Conservation (phyloP, 1,140 invertebrate species). For the Lordiphosa collinella region DNA sequence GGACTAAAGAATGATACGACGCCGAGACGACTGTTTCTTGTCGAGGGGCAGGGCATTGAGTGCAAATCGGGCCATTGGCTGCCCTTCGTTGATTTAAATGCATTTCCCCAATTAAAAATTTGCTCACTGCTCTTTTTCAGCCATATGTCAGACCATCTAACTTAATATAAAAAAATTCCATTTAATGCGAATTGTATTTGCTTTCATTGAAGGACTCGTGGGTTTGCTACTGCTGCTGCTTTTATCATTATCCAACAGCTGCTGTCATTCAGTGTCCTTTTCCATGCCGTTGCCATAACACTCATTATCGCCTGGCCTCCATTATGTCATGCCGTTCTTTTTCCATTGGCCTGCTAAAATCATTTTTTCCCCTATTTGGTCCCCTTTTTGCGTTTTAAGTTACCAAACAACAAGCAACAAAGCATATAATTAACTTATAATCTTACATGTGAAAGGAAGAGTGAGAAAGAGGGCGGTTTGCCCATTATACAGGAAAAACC, state of each 20-base stretch:
- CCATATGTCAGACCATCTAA: not conserved
- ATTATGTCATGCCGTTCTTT: constrained; percentile 21
- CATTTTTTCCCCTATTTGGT: constrained; percentile 9
- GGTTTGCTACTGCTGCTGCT: constrained; percentile 1
- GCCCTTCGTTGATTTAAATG: too few species aligned
- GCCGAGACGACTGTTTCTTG: too few species aligned
- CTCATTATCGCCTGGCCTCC: constrained; percentile 48
- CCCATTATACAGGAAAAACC: not conserved
- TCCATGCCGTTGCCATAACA: constrained; percentile 54
- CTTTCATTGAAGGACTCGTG: constrained; percentile 17
- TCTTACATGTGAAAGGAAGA: constrained; percentile 32
- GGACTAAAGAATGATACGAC: too few species aligned
- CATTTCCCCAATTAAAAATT: not conserved
- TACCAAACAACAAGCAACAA: constrained; percentile 40
- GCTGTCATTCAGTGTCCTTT: constrained; percentile 32
- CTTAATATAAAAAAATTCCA: constrained; percentile 5
- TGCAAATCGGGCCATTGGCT: too few species aligned
- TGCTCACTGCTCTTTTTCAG: not conserved
- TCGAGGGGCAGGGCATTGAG: too few species aligned
- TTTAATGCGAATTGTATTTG: constrained; percentile 19
- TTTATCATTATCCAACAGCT: constrained; percentile 59
- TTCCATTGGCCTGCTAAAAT: constrained; percentile 14
- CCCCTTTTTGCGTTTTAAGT: constrained; percentile 44
- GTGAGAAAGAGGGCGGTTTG: not conserved
- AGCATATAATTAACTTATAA: constrained; percentile 66